Percentiles rank a stretch among this genome's conserved stretches.
Conservation (phyloP, 2,888 invertebrate species). For the Caenorhabditis sinica region DNA sequence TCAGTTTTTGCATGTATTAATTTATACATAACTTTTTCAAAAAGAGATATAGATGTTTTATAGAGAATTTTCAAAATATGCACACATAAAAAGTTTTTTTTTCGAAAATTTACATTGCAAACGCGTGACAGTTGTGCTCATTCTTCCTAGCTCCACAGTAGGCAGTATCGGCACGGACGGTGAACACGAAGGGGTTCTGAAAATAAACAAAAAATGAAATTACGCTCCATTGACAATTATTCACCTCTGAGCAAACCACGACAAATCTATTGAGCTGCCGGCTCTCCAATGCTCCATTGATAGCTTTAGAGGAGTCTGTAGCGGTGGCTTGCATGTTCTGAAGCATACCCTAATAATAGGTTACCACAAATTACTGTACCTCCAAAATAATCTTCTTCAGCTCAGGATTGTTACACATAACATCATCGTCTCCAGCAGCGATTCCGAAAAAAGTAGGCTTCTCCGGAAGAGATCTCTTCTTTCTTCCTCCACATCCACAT, state of each 20-base stretch:
- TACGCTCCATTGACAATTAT: too few relatives aligned
- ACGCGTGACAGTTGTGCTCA: constrained; percentile 55
- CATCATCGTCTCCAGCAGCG: constrained; percentile 36
- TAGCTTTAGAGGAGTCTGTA: constrained; percentile 47
- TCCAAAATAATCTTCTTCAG: constrained; percentile 53
- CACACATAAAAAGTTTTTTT: neutral
- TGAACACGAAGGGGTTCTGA: constrained; percentile 45
- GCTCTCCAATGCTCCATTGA: constrained; percentile 42
- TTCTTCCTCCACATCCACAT: constrained; percentile 66
- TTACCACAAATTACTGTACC: neutral
- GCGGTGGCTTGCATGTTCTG: constrained; percentile 49
- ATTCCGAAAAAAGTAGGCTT: constrained; percentile 49
- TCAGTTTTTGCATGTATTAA: too few relatives aligned
- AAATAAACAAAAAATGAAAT: neutral
- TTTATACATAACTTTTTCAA: too few relatives aligned
- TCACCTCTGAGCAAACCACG: constrained; percentile 56
- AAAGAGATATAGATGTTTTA: too few relatives aligned
- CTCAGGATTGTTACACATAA: constrained; percentile 56
- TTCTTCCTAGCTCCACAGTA: constrained; percentile 54
- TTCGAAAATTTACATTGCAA: constrained; percentile 29
- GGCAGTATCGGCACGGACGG: constrained; percentile 47
- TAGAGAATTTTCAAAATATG: too few relatives aligned
- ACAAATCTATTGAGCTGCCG: constrained; percentile 43
- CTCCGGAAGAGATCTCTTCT: constrained; percentile 56
- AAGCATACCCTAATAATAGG: neutral